Base-by-base conservation (phyloP, 2,797 vertebrate species). In the Buceros bicornis region DNA sequence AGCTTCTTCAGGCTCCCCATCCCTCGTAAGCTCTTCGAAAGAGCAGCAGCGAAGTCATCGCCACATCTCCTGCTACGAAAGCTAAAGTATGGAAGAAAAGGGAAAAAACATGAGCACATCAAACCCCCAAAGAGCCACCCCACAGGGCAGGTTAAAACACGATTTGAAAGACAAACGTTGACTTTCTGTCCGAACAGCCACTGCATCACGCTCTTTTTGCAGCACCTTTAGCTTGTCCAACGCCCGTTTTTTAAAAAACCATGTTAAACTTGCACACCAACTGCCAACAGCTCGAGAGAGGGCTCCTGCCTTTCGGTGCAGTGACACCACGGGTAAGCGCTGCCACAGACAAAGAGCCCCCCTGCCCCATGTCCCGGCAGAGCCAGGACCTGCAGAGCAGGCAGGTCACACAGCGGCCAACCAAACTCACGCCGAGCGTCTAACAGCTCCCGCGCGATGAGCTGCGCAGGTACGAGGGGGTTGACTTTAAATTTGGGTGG, bases 11-110 rank as follows among this genome's bases (percentile, higher is more conserved):
- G 97, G 53, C 11, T 95, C 83, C 53, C 70, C 92, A 99, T 98
- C 65, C 97, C 96, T 7, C 70, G 97, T 89, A 99, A 91, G 88
- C 94, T 95, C 74, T 92, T 97, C 17, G 98, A 98, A 91, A 99
- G 97, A 89, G 98, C 98, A 95, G 98, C 98, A 17, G 98, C 99
- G 97, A 99, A 99, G 81, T 95, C 97, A 42, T 99, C 97, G 0
- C 98, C 98, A 47, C 98, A 99, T 71, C 98, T 99, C 71, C 99
- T 98, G 83, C 99, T 98, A 48, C 96, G 98, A 97, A 99, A 99
- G 93, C 99, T 99, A 87, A 47, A 82, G 94, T 43, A 90, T 9
- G 37, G 88, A 92, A 95, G 61, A 72, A 58, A 89, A 89, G 28
- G 37, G 7, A 51, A 3, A 62, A 85, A 77, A 37, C 9, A n/a